Evolutionary conservation across 1,140 invertebrate genomes (phyloP), one percentile per base, ranked within the genome.

Genomic region (Drosophila mojavensis): DNA sequence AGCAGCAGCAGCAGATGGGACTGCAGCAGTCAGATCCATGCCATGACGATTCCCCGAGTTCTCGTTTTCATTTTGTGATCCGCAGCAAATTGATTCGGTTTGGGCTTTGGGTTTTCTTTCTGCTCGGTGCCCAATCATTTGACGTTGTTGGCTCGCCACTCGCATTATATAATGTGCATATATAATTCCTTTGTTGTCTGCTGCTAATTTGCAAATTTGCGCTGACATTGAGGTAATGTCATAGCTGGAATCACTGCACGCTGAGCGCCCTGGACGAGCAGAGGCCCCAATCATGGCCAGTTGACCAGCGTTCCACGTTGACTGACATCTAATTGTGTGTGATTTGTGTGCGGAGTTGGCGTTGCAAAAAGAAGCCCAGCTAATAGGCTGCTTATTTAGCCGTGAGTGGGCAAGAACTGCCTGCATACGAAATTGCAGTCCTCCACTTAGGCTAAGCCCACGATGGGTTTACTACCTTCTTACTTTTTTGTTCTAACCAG

Each of bases 101-200:
- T 66, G 64, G 78, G 65, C 58, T 17, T 69, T 54, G 43, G 47
- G 59, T 15, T 62, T 28, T 24, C 33, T 60, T 2, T 47, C 43
- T 47, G 60, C 39, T 7, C 20, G 6, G 36, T 39, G 36, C 60
- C 5, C 68, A 36, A 45, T 47, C 68, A 77, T 72, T 83, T 85
- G 72, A 60, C 67, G 66, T 84, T 56, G 68, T 59, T 80, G 4
- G 65, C 41, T 80, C 66, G 75, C 60, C 11, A 26, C 17, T 67
- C 45, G 54, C 66, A 75, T 84, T 75, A 86, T 86, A 75, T 84
- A 86, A 78, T 82, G 70, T 69, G 71, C 70, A 86, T 81, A 72
- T 81, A 82, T 82, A 85, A 85, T 85, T 82, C 79, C 72, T 82
- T 85, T 88, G 82, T 85, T 85, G 79, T 82, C 82, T 88, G 70